phyloP scores from a whole-genome alignment of 2,888 invertebrate species.

The Caenorhabditis becei region DNA sequence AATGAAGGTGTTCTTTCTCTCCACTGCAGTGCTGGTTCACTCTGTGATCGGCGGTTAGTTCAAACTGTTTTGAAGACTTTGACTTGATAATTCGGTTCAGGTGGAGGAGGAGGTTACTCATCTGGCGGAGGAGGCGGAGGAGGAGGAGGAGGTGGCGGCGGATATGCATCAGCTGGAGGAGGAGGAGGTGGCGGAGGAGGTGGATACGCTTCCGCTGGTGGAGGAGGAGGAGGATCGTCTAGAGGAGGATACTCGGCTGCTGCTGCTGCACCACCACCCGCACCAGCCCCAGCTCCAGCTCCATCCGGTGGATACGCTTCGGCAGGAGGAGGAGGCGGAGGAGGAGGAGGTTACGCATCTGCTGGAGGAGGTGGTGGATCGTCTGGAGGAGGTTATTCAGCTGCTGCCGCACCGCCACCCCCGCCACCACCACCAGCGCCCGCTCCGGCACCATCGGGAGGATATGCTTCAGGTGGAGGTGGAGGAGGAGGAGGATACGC shows the following conservation, averaged over 20 bases:
- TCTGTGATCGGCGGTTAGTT: constrained; percentile 36
- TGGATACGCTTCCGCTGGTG: constrained; percentile 3
- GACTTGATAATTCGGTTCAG: neutral
- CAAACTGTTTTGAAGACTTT: neutral
- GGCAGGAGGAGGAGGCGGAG: constrained; percentile 7
- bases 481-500: constrained; percentile 16
- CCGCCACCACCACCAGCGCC: no score
- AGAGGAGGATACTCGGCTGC: constrained; percentile 16
- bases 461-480: no score
- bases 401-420: no score
- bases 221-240: constrained; percentile 25
- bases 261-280: constrained; percentile 4
- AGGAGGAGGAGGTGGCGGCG: constrained; percentile 14
- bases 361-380: constrained; percentile 11
- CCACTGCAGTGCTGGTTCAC: constrained; percentile 45
- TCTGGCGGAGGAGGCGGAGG: constrained; percentile 11
- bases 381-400: no score
- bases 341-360: neutral
- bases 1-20: constrained; percentile 48
- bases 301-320: constrained; percentile 16
- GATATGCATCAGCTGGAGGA: constrained; percentile 18
- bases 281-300: constrained; percentile 7
- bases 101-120: constrained; percentile 29
- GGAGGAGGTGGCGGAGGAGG: constrained; percentile 22
- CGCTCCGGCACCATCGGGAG: no score